Evolutionary conservation across 2,113 vertebrate species (phyloP).

Genomic region (Anser cygnoides): DNA sequence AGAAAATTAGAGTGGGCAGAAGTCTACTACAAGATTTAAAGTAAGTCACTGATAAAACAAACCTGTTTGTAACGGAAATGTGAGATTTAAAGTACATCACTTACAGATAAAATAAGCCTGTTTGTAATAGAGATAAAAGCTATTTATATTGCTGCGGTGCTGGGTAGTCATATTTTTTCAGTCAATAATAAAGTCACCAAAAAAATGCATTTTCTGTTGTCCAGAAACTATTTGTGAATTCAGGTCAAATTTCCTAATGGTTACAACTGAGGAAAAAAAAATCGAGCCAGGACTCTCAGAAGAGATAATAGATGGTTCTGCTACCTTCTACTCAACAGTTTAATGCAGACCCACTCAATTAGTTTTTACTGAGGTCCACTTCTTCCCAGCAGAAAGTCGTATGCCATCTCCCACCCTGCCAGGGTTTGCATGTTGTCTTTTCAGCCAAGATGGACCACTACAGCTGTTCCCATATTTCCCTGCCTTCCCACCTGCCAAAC

Average conservation of each 20-base stretch:
- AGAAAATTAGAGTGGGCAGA: slow-evolving; percentile 35
- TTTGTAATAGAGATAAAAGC: slow-evolving; percentile 57
- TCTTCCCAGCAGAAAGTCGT: background rate
- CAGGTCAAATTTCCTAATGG: slow-evolving; percentile 31
- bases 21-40: slow-evolving; percentile 35
- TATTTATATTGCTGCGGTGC: slow-evolving; percentile 26
- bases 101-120: slow-evolving; percentile 27
- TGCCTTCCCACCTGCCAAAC: background rate
- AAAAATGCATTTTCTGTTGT: background rate
- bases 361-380: background rate
- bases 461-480: background rate
- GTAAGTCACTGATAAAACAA: slow-evolving; percentile 31
- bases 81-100: slow-evolving; percentile 35
- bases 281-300: background rate
- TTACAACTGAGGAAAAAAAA: background rate
- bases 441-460: background rate
- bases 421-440: background rate
- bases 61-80: slow-evolving; percentile 39
- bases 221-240: slow-evolving; percentile 32
- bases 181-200: slow-evolving; percentile 20
- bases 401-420: background rate
- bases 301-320: background rate
- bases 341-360: background rate
- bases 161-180: background rate
- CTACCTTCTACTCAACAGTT: background rate